Base-by-base conservation (phyloP, 2,797 vertebrate species). In the Micrastur ruficollis region DNA sequence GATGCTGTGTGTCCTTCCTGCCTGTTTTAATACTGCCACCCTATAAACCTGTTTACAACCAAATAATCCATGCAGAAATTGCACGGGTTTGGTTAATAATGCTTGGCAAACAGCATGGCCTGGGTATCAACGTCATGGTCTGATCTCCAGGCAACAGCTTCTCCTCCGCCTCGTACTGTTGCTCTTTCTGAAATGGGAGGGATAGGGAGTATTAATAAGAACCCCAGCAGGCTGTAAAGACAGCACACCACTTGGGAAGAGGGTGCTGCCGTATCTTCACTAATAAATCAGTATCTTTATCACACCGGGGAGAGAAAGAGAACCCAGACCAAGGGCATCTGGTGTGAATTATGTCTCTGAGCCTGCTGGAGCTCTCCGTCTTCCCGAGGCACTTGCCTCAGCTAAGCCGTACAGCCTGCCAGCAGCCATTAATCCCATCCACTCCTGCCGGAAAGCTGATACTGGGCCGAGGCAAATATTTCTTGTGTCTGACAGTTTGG, bases 261-360 rank as follows among this genome's bases (percentile, higher is more conserved):
- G 78, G 58, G 61, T 75, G 74, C 87, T 83, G 90, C 84, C 70
- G 19, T 5, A 26, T 52, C 68, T n/a, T 56, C n/a, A 4, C 50
- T 36, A 55, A 78, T 94, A 89, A 91, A 95, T 94, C 92, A 89
- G 85, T n/a, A 31, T 78, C 52, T 6, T 92, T 94, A 83, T 67
- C 58, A 18, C 84, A 68, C 46, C 50, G 81, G 56, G 68, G 67
- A 62, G 84, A 75, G 81, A 61, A 36, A 40, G 67, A 75, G 74
- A 79, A 81, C 42, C 58, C 65, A 6, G 67, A 86, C 63, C 73
- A 56, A 38, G 78, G 46, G 89, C 86, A 84, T n/a, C 81, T 65
- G 83, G 6, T 44, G 76, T 84, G 92, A 95, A 16, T 81, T 68
- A 80, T 55, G 61, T 49, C 81, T 44, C 23, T 0, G 40, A 58